Percentiles rank a stretch among this genome's conserved stretches.
Evolutionary conservation across 2,888 invertebrate species (phyloP).

Genomic region (Deroplatys truncata): DNA sequence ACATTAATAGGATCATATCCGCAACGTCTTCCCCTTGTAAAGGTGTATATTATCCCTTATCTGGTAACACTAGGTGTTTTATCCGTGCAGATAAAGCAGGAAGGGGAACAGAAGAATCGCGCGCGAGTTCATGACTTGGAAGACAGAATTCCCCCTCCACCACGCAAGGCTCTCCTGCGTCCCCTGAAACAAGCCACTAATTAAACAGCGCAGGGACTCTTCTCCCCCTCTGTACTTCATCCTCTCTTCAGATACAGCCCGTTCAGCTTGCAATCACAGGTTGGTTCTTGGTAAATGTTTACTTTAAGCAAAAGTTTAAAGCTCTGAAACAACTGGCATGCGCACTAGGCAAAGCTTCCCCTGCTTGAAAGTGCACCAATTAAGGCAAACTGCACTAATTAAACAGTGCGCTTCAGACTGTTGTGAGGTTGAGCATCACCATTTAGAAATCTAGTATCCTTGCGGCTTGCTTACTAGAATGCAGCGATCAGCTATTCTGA

Average conservation of each 20-base stretch:
- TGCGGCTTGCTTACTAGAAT: too few relatives aligned
- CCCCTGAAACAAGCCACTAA: slow-evolving; percentile 9
- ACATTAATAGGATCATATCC: too few relatives aligned
- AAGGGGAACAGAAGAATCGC: background rate
- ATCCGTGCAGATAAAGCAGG: background rate
- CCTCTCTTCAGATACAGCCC: background rate
- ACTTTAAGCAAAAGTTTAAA: background rate
- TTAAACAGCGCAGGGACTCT: background rate
- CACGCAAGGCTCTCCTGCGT: background rate
- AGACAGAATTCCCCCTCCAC: background rate
- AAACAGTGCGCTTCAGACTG: background rate
- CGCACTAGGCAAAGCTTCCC: background rate
- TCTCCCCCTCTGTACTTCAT: background rate
- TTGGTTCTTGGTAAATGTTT: background rate
- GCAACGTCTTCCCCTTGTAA: background rate
- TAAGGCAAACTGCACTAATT: background rate
- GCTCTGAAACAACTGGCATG: background rate
- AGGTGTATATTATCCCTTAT: background rate
- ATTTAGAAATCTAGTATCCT: too few relatives aligned
- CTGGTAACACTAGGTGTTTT: background rate
- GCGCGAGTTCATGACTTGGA: background rate
- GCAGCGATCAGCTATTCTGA: too few relatives aligned
- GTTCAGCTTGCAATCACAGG: background rate
- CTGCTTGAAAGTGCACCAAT: background rate
- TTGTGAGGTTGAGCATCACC: background rate